Evolutionary conservation across 2,113 vertebrate genomes (phyloP), one percentile per base, ranked within the genome.

Genomic region (Scartelaos histophorus): DNA sequence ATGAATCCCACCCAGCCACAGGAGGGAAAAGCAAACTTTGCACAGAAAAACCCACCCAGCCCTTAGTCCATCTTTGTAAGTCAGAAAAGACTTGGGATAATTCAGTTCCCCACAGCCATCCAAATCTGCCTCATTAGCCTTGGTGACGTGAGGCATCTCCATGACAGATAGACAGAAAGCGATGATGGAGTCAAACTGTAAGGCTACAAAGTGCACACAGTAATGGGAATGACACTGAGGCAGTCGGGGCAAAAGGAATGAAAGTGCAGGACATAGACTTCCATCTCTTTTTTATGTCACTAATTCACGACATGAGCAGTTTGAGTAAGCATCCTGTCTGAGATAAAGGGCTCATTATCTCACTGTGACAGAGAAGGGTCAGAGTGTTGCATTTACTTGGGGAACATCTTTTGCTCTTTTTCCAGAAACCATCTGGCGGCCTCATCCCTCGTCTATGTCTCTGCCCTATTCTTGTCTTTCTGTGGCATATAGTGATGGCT

Each of bases 291-390:
- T 80, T 80, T 34, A 83, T 76, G 82, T 78, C 57, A 68, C 87
- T 88, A 90, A 91, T 91, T 88, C 68, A 49, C 81, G 69, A 83
- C 81, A 85, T 89, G 83, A 88, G 73, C 77, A 65, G 56, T 85
- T 88, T 84, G 83, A 81, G 78, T 69, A 82, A 82, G 79, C 86
- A 88, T 86, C 84, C 80, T 80, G 80, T 71, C 86, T 83, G 71
- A 79, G 82, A 89, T 90, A 91, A 89, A 91, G 85, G 73, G 62
- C 88, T 92, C 88, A 88, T 92, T 93, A 92, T 91, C 88, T 89
- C 79, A 75, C 87, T 16, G 73, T 83, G 86, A 87, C 82, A 76
- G 71, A 79, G 85, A 86, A 29, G 78, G 89, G 85, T 85, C 88
- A 82, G 24, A 9, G 15, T 1, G 58, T 67, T 60, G 75, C 76